Evolutionary conservation across 2,113 vertebrate genomes (phyloP).

Genomic region (Arizona elegans): DNA sequence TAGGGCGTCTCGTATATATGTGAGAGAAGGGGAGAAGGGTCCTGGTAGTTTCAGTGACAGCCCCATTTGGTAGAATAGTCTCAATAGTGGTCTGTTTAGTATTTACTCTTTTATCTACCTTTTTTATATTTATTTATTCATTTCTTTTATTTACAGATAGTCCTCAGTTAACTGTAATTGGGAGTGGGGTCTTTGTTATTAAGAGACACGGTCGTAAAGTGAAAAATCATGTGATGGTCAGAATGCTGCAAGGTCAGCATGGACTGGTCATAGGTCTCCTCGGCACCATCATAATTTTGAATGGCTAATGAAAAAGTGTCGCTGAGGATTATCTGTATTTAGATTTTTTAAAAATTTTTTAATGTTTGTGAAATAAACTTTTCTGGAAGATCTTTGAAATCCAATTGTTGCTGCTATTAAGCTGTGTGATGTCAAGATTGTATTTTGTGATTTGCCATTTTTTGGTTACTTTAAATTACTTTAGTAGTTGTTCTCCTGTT

Average conservation of each 20-base stretch:
- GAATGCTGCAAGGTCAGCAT: neutral
- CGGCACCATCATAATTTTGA: neutral
- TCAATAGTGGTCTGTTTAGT: neutral
- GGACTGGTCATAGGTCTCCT: neutral
- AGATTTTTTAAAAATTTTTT: neutral
- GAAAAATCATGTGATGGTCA: neutral
- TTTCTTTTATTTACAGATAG: neutral
- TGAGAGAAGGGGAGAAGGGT: neutral
- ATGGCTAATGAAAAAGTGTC: neutral
- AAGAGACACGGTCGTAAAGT: neutral
- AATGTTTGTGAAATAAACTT: neutral
- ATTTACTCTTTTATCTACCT: neutral
- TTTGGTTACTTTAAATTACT: neutral
- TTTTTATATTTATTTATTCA: neutral
- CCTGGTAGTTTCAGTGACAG: neutral
- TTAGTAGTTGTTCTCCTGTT: neutral
- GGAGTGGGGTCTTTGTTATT: neutral
- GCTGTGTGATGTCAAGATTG: neutral
- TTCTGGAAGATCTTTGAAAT: neutral
- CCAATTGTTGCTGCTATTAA: neutral
- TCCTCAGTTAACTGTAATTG: neutral
- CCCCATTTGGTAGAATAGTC: neutral
- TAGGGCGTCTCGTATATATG: neutral
- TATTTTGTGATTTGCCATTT: neutral
- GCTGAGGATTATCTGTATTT: neutral